These are phyloP conservation scores for Eptesicus fuscus DNA, from an alignment of 2,113 vertebrate species.

Conservation along the genomic window DNA sequence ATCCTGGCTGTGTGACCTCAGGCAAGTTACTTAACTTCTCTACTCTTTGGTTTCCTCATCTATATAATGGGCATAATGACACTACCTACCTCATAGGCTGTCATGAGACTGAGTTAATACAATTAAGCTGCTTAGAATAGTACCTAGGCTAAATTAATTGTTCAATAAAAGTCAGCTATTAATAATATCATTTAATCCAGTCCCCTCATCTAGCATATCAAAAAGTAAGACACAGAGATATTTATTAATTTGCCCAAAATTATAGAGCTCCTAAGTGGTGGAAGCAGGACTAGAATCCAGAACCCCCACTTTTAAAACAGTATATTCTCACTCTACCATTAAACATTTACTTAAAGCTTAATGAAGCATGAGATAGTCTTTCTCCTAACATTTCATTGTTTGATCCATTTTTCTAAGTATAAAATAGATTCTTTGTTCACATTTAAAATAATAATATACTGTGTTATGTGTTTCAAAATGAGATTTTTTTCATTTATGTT, in stretches of 20 bases:
- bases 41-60: background rate
- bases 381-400: background rate
- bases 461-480: background rate
- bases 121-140: background rate
- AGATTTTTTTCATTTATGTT: background rate
- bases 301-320: conserved; percentile 12
- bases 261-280: background rate
- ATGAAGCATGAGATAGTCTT: background rate
- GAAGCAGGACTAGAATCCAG: background rate
- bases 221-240: conserved; percentile 4
- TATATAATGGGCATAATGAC: background rate
- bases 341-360: conserved; percentile 7
- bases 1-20: background rate
- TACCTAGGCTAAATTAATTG: background rate
- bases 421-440: background rate
- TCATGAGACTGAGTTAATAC: background rate
- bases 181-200: background rate
- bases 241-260: conserved; percentile 6
- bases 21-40: background rate
- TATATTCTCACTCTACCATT: background rate
- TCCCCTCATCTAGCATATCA: background rate
- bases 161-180: conserved; percentile 8
- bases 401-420: background rate
- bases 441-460: background rate
- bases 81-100: background rate